Evolutionary conservation across 2,888 invertebrate species (phyloP), one percentile per base, ranked within the genome.

Genomic region (Petrolisthes cinctipes): DNA sequence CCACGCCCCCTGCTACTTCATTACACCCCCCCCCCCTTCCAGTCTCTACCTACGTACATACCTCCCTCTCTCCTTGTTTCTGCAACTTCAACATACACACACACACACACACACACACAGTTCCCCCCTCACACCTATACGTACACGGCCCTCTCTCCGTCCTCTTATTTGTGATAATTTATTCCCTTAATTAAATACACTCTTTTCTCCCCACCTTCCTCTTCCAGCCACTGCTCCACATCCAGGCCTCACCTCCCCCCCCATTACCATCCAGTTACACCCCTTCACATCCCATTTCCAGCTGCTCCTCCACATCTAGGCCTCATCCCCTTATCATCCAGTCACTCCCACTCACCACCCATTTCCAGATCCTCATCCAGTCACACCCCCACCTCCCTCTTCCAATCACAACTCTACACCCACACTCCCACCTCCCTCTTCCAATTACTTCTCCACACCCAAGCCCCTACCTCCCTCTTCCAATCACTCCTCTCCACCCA

Each of bases 311-410:
- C 78, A 53, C 53, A 20, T 14, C 5, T 37, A 78, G 17, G 17
- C 9, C 78, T 17, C 37, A 53, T 17, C 51, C 78, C 78, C n/a
- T 51, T 53, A 37, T 37, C 6, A 17, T 53, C 78, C 53, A 78
- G 37, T 37, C 37, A 37, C 37, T 37, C 37, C 37, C 0, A 37
- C 2, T 37, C 37, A 37, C 0, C 61, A 14, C 66, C 82, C 66
- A 61, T 20, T 37, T 5, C 71, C 53, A 66, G 53, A 79, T 56
- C 78, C 54, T 56, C 54, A 54, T 79, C 20, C 78, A 53, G 20
- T 79, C 78, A 79, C 78, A 53, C 78, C 78, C 54, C 56, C 78
- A 79, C 78, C 54, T 53, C 78, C 78, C 20, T 53, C 54, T 56
- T 79, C 54, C 78, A 56, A 56, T 56, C 54, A 56, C 78, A 79